Percentiles rank a stretch among this genome's conserved stretches.
Evolutionary conservation across 2,113 vertebrate genomes (phyloP).

Genomic region (Daubentonia madagascariensis): DNA sequence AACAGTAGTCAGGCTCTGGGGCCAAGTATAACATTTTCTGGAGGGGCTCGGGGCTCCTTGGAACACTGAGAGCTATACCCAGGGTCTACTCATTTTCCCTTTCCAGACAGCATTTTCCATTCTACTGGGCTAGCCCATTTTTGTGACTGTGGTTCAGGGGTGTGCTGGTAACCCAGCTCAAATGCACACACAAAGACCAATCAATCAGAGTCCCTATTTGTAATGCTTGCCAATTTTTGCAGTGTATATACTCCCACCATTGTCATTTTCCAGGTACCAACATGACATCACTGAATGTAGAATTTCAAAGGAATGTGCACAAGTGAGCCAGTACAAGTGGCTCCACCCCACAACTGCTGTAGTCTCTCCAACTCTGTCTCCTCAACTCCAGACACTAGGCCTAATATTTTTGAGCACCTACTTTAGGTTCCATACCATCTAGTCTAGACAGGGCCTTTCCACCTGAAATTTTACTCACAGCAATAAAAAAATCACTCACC

Average conservation of each 20-base stretch:
- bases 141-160: not conserved
- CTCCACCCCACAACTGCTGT: not conserved
- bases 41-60: not conserved
- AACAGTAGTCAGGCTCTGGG: not conserved
- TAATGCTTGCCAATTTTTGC: not conserved
- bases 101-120: not conserved
- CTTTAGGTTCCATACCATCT: not conserved
- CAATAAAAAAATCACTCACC: not conserved
- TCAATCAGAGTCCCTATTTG: not conserved
- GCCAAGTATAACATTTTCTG: not conserved
- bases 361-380: not conserved
- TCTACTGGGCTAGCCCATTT: not conserved
- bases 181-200: no score
- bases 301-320: not conserved
- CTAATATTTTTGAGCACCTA: not conserved
- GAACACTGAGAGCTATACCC: not conserved
- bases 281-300: not conserved
- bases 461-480: not conserved
- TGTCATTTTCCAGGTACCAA: not conserved
- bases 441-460: not conserved
- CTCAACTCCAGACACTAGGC: not conserved
- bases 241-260: not conserved
- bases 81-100: not conserved
- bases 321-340: not conserved
- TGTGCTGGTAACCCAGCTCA: not conserved